Evolutionary conservation across 2,113 vertebrate genomes (phyloP), one percentile per base, ranked within the genome.

Genomic region (Brachirus orientalis): DNA sequence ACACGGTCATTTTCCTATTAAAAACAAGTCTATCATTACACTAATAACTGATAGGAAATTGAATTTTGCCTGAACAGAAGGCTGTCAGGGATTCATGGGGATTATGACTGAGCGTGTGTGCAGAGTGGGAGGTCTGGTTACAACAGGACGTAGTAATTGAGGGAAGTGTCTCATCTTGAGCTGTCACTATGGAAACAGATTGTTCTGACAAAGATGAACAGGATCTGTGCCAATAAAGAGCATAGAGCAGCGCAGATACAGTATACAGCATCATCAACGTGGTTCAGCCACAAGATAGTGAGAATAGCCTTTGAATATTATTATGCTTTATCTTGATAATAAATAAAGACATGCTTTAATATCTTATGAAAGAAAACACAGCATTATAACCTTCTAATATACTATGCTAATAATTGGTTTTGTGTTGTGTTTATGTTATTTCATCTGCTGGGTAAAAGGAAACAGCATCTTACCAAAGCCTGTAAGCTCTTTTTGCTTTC

Each of bases 401-500:
- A 53, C 43, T 10, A 17, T 3, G n/a, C n/a, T n/a, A n/a, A n/a
- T n/a, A n/a, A n/a, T n/a, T n/a, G 14, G 45, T 65, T 37, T 37
- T 3, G 5, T 7, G n/a, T 12, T 13, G 16, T 47, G 8, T 58
- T 73, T 11, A 5, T n/a, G 18, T 54, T 6, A 19, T 50, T 37
- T 37, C 36, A 37, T 37, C 36, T n/a, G n/a, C n/a, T n/a, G n/a
- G n/a, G n/a, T n/a, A n/a, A n/a, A n/a, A n/a, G n/a, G n/a, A n/a
- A 40, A 40, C 38, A 40, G 38, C 38, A 9, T 66, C 85, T 87
- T 86, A 93, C 92, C 92, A 93, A 35, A 86, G 69, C 64, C 92
- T 83, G 70, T 7, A 68, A 10, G 87, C 90, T 28, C 0, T 64
- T 17, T 76, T n/a, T 2, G n/a, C 54, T 1, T 0, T 0, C 3